These are phyloP conservation scores for Orientallactaga bullata DNA, from an alignment of 2,113 vertebrate genomes.

Conservation along the genomic window DNA sequence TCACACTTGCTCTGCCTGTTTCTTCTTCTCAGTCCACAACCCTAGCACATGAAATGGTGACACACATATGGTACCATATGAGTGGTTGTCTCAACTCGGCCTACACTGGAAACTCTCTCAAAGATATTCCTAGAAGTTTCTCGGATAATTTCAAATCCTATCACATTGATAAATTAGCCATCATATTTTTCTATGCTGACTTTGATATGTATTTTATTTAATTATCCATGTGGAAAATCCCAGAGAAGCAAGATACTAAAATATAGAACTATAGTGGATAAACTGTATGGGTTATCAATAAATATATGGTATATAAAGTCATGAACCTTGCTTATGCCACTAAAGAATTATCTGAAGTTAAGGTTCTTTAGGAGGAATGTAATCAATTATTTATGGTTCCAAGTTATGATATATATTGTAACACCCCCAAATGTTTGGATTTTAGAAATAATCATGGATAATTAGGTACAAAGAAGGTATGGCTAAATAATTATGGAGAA, in stretches of 20 bases:
- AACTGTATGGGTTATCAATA: background rate
- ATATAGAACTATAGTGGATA: background rate
- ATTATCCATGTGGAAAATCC: background rate
- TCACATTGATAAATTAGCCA: too few species aligned
- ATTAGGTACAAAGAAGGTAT: background rate
- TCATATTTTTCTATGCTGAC: too few species aligned
- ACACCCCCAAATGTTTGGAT: too few species aligned
- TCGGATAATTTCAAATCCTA: too few species aligned
- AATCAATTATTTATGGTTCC: background rate
- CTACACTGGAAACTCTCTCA: too few species aligned
- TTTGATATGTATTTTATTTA: background rate
- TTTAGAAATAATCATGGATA: background rate
- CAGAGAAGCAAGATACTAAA: background rate
- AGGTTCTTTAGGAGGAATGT: background rate
- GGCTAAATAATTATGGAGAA: background rate
- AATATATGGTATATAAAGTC: background rate
- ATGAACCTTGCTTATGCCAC: background rate
- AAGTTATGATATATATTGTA: background rate
- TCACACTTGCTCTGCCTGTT: too few species aligned
- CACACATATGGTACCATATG: too few species aligned
- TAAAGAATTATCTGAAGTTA: background rate
- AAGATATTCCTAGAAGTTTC: too few species aligned
- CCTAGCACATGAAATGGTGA: too few species aligned
- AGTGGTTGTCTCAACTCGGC: too few species aligned
- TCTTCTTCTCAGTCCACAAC: too few species aligned